Evolutionary conservation across 2,888 invertebrate genomes (phyloP), one percentile per base, ranked within the genome.

Genomic region (Pilophorus perplexus): DNA sequence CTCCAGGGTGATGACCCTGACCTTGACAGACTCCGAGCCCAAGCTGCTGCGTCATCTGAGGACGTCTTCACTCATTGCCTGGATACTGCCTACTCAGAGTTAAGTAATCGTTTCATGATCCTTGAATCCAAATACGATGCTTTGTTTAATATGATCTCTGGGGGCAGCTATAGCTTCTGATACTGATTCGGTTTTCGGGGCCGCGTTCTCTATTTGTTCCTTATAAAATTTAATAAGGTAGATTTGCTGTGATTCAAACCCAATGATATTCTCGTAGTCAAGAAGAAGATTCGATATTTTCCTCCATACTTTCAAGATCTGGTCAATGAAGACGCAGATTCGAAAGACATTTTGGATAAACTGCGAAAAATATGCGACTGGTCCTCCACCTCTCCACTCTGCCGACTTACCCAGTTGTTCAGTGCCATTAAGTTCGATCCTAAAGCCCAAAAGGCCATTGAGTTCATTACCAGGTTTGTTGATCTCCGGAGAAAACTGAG

Each of bases 361-460:
- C 40, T 57, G 3, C 57, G 40, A 6, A 37, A 16, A 10, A 23
- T 18, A 4, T 57, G 57, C 16, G 57, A 57, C 40, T 16, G 38
- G 8, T 40, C 40, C 12, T 44, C 60, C 14, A 60, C 44, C 4
- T 20, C 14, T 20, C 44, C 22, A 22, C n/a, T 60, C 2, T 22
- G 5, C 10, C 25, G 25, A 3, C 40, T 60, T 23, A 12, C 44
- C 3, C 23, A n/a, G 8, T 42, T 20, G 4, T 44, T 60, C 16
- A 60, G 44, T 12, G 22, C 60, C 3, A 60, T 60, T 3, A 42
- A 18, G 23, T 60, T 60, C 27, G 60, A 60, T 20, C 60, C 60
- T 2, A 44, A 42, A 18, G 3, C n/a, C 2, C 42, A 60, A 23
- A 60, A 40, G 8, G 60, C 60, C 3, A 23, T 23, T 14, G 60